A percentile compares a stretch with the other conserved stretches of the same genome.
Evolutionary conservation across 2,888 invertebrate species (phyloP).

Genomic region (Brachyopa scutellaris): DNA sequence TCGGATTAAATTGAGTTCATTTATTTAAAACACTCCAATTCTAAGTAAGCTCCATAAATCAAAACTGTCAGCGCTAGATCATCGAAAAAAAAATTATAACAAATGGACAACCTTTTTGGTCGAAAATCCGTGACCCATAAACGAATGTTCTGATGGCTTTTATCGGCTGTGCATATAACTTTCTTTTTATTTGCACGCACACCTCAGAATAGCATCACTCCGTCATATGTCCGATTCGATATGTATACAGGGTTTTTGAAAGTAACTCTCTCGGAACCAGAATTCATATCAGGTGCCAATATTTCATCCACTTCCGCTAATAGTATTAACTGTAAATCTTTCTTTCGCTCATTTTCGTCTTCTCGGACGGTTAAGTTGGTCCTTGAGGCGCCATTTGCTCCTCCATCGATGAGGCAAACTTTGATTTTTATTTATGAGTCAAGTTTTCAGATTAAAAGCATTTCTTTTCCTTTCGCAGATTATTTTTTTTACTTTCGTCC

Average conservation of each 20-base stretch:
- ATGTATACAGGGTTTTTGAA: background rate
- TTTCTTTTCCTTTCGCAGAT: constrained; percentile 34
- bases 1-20: background rate
- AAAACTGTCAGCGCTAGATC: constrained; percentile 50
- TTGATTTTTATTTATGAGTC: constrained; percentile 73
- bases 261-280: background rate
- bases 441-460: constrained; percentile 72
- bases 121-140: constrained; percentile 14
- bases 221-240: constrained; percentile 28
- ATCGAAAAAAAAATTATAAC: constrained; percentile 41
- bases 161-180: background rate
- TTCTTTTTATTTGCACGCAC: background rate
- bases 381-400: constrained; percentile 8
- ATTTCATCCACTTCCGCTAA: constrained; percentile 57
- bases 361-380: constrained; percentile 50
- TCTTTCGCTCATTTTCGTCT: constrained; percentile 65
- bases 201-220: constrained; percentile 4
- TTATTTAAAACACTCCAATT: no score
- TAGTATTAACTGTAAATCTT: constrained; percentile 69
- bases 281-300: constrained; percentile 58
- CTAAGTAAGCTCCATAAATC: constrained; percentile 49
- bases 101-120: constrained; percentile 45
- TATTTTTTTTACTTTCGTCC: background rate
- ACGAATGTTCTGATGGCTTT: constrained; percentile 1
- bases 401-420: constrained; percentile 59